Conservation (phyloP, 1,140 invertebrate species). For the Arion vulgaris region DNA sequence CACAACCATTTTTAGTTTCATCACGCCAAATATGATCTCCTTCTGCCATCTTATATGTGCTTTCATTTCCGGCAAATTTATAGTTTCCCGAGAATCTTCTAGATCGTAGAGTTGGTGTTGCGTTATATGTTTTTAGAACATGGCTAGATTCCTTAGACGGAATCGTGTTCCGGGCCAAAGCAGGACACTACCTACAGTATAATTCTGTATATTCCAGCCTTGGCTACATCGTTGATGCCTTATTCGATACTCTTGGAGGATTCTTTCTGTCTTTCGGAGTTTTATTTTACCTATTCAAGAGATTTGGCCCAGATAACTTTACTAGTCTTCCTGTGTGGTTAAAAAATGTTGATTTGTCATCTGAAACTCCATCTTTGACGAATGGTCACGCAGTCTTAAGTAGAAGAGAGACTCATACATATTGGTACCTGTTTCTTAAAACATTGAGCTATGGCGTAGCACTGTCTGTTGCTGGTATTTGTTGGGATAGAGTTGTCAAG, state of each 20-base stretch:
- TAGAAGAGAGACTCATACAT: not conserved
- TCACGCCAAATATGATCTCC: constrained; percentile 68
- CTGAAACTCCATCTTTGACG: not conserved
- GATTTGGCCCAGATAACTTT: constrained; percentile 42
- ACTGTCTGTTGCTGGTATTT: constrained; percentile 51
- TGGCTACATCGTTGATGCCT: constrained; percentile 66
- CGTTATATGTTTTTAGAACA: constrained; percentile 62
- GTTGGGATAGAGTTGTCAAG: constrained; percentile 57
- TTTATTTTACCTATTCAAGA: constrained; percentile 59
- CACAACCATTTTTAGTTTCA: constrained; percentile 63
- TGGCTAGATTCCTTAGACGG: constrained; percentile 69
- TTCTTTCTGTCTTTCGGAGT: constrained; percentile 54
- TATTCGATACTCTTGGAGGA: constrained; percentile 61
- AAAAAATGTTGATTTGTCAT: not conserved
- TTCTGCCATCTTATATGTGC: constrained; percentile 59
- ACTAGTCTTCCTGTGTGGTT: constrained; percentile 19
- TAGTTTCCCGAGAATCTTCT: constrained; percentile 59
- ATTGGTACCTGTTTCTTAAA: not conserved
- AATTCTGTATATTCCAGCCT: constrained; percentile 48
- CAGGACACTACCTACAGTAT: constrained; percentile 4
- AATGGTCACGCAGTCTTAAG: not conserved
- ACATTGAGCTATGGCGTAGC: constrained; percentile 42
- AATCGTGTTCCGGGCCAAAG: constrained; percentile 60
- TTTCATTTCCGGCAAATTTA: constrained; percentile 61
- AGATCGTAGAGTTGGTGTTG: constrained; percentile 59